Conservation (phyloP, 2,113 vertebrate genomes). For the Dasyurus viverrinus region DNA sequence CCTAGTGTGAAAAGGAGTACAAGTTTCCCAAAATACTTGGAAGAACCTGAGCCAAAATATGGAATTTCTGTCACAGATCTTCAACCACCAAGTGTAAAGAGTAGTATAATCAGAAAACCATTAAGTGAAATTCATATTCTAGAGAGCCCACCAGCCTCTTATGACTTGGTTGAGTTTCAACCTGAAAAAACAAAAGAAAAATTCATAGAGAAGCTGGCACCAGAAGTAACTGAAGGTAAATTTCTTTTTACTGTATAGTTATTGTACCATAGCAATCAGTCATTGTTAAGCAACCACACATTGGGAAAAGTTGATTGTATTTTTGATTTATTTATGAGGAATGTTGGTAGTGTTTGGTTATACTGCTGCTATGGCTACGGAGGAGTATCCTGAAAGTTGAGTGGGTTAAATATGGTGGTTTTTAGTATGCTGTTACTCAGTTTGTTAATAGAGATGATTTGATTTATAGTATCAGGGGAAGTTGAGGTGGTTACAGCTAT, state of each 20-base stretch:
- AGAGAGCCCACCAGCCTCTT: background rate
- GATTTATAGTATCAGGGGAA: too few species aligned
- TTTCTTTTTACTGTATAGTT: background rate
- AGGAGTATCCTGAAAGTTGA: too few species aligned
- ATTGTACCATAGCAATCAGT: too few species aligned
- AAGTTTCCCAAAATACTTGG: background rate
- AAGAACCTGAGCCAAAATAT: background rate
- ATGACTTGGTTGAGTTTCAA: background rate
- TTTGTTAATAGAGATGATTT: too few species aligned
- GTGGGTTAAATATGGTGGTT: too few species aligned
- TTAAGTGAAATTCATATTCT: background rate
- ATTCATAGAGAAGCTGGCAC: background rate
- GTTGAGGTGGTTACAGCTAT: too few species aligned
- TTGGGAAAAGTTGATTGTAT: slow-evolving; percentile 20
- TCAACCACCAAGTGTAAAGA: background rate
- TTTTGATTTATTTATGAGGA: too few species aligned
- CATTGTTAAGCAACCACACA: too few species aligned
- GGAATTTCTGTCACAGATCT: background rate
- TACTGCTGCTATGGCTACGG: too few species aligned
- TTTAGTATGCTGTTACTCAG: too few species aligned
- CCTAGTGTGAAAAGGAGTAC: background rate
- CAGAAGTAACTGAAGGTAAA: background rate
- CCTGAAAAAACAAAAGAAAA: background rate
- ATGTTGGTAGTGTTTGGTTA: too few species aligned
- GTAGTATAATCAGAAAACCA: background rate